A percentile compares a stretch with the other conserved stretches of the same genome.
Evolutionary conservation across 1,140 invertebrate species (phyloP).

Genomic region (Apis mellifera): Amel_HAv3.1 CM009935.2:11488001-11488500

Average conservation of each 20-base stretch:
- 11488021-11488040: conserved; percentile 5
- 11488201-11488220: conserved; percentile 8
- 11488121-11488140: neutral
- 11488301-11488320: conserved; percentile 33
- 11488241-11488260: conserved; percentile 18
- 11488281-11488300: conserved; percentile 15
- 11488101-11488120: no score
- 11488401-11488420: no score
- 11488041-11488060: neutral
- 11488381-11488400: no score
- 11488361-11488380: no score
- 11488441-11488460: neutral
- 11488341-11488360: no score
- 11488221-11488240: conserved; percentile 9
- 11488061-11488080: no score
- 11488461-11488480: neutral
- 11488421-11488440: no score
- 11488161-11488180: neutral
- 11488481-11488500: no score
- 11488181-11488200: conserved; percentile 6
- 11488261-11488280: conserved; percentile 37
- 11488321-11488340: conserved; percentile 9
- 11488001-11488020: neutral
- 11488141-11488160: conserved; percentile 27
- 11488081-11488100: no score